Evolutionary conservation across 2,113 vertebrate species (phyloP), one percentile per base, ranked within the genome.

Genomic region (Chrysochloris asiatica): DNA sequence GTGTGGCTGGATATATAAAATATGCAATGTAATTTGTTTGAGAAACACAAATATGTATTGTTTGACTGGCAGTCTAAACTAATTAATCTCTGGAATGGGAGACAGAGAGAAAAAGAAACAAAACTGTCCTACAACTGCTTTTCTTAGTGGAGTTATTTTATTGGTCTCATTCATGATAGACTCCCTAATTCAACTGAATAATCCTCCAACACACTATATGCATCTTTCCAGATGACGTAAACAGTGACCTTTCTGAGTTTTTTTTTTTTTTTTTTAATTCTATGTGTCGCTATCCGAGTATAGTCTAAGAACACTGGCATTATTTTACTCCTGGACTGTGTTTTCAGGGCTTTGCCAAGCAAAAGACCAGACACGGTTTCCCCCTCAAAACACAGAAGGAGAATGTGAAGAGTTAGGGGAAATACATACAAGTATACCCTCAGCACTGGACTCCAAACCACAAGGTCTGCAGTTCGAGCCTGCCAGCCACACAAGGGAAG

Each of bases 171-270:
- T 96, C 91, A 95, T 69, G 84, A 50, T 47, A 43, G 36, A 8
- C n/a, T 95, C 26, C 88, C 47, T 14, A 52, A 54, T 81, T 95
- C 73, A 94, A 92, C 69, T 93, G 89, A 95, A 91, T 77, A 88
- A 1, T 79, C 36, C 95, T 92, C 92, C 92, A 14, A 67, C 7
- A 78, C 41, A 43, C 61, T 78, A 48, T 61, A 87, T 92, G 71
- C 22, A n/a, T 90, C 75, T 86, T 33, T 61, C n/a, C 81, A 38
- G 47, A 69, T 95, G 90, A 96, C 1, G 8, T 95, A 78, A 96
- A 26, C 43, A 56, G 38, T 95, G 93, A 91, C 85, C 69, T 96
- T 94, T 93, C 67, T 48, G 71, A 65, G 77, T 79, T 75, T 87
- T 45, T n/a, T 67, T 69, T 92, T n/a, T n/a, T n/a, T n/a, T n/a